A percentile compares a stretch with the other conserved stretches of the same genome.
phyloP scores from a whole-genome alignment of 2,888 invertebrate species.

The Heteropelma amictum region DNA sequence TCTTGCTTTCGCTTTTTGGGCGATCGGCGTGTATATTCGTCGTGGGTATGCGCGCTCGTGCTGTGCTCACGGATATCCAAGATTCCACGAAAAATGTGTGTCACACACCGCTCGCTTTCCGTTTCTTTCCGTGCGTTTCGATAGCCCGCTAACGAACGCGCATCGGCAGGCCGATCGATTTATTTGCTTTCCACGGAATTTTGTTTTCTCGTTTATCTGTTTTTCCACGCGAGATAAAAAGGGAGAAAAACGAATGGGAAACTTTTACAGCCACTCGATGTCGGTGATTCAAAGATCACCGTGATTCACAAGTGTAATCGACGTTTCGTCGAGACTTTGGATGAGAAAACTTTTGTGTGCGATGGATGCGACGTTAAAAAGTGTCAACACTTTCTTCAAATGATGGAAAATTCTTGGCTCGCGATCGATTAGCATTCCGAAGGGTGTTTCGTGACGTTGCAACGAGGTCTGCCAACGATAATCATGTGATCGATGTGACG shows the following conservation, averaged over 20 bases:
- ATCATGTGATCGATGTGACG: constrained; percentile 5
- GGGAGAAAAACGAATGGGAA: background rate
- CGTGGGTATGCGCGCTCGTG: constrained; percentile 8
- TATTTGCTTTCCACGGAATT: background rate
- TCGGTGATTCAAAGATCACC: too few relatives aligned
- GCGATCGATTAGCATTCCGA: too few relatives aligned
- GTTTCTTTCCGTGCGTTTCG: background rate
- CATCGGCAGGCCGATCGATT: background rate
- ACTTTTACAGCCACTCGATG: background rate
- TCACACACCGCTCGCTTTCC: constrained; percentile 36
- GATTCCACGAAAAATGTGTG: constrained; percentile 51
- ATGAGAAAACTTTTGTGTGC: too few relatives aligned
- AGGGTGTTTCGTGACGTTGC: background rate
- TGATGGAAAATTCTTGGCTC: too few relatives aligned
- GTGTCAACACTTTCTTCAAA: too few relatives aligned
- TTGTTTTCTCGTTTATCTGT: background rate
- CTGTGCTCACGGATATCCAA: constrained; percentile 36
- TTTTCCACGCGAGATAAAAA: background rate
- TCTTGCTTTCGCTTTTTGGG: constrained; percentile 8
- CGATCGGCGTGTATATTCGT: background rate
- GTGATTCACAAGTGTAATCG: too few relatives aligned
- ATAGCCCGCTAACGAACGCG: background rate
- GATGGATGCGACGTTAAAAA: too few relatives aligned
- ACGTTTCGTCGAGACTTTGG: too few relatives aligned
- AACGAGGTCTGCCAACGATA: constrained; percentile 3